Base-by-base conservation (phyloP, 1,140 invertebrate species). In the Akabosia matsudoensis region DNA sequence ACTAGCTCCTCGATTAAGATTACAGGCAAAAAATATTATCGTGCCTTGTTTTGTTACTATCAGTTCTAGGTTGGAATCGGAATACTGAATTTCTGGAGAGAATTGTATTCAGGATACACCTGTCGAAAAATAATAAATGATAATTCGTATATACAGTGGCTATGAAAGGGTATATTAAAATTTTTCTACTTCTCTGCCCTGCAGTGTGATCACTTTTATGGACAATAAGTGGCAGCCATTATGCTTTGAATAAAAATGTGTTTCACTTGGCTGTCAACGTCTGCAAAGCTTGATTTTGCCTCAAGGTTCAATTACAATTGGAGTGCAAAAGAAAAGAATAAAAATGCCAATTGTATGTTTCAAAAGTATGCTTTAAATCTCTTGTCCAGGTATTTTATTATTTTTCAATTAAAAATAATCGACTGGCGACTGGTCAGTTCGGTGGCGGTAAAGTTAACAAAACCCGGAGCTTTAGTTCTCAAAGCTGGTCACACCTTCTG, bases 231-330 rank as follows among this genome's bases (percentile, higher is more conserved):
- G 24, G 54, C 4, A 56, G 22, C 54, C 18, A 10, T 45, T 10
- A 16, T 24, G 54, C 22, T n/a, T 13, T 24, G 54, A 16, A 22
- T 56, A 56, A 56, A 10, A 24, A 56, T 56, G 22, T 13, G 4
- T n/a, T 56, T 13, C 22, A 56, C 24, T 22, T 67, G 61, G 26
- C 31, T 67, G 61, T 67, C 61, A 67, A 31, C 28, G 61, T 67
- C 31, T 31, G 28, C 31, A 30, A 10, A 30, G 31, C 31, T 67
- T 67, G 61, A 67, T 67, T n/a, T 30, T 67, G 30, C 61, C 61
- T 67, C 61, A 67, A 67, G 61, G 61, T 31, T 67, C 61, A 10
- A 67, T 67, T 67, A 30, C 61, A 67, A 67, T 31, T 67, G 24
- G 61, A 67, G n/a, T n/a, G n/a, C n/a, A n/a, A n/a, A n/a, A n/a